These are phyloP conservation scores for Acanthisitta chloris DNA, from an alignment of 2,113 vertebrate genomes.

Conservation along the genomic window DNA sequence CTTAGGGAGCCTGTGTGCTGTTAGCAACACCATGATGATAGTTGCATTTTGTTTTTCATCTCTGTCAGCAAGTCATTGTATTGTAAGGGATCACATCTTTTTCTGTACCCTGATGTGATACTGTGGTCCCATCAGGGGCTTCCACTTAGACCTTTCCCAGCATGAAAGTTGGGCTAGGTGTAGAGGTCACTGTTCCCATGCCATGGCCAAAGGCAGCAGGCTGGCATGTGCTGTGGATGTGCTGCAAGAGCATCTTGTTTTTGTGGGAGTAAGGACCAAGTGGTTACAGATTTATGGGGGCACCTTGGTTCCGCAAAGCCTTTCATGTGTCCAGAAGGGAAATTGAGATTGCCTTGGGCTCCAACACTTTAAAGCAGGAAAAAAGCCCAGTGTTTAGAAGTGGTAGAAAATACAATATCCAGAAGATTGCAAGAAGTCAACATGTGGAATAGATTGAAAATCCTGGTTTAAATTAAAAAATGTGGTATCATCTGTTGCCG, in stretches of 20 bases:
- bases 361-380: not conserved
- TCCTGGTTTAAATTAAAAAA: not conserved
- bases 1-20: rapidly evolving
- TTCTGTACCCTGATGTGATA: not conserved
- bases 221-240: not conserved
- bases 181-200: not conserved
- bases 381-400: not conserved
- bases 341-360: not conserved
- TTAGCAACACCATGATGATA: not conserved
- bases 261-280: not conserved
- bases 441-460: not conserved
- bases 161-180: not conserved
- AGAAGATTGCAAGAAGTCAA: not conserved
- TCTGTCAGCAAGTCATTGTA: not conserved
- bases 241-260: not conserved
- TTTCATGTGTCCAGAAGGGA: not conserved
- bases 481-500: not conserved
- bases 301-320: rapidly evolving
- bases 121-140: not conserved
- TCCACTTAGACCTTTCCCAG: not conserved
- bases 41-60: not conserved
- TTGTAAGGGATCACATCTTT: not conserved
- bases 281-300: rapidly evolving
- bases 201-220: not conserved
- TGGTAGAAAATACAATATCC: not conserved